Percentiles rank a stretch among this genome's conserved stretches.
These are phyloP conservation scores for Poecilobothrus nobilitatus DNA, from an alignment of 2,888 invertebrate genomes.

Conservation along the genomic window DNA sequence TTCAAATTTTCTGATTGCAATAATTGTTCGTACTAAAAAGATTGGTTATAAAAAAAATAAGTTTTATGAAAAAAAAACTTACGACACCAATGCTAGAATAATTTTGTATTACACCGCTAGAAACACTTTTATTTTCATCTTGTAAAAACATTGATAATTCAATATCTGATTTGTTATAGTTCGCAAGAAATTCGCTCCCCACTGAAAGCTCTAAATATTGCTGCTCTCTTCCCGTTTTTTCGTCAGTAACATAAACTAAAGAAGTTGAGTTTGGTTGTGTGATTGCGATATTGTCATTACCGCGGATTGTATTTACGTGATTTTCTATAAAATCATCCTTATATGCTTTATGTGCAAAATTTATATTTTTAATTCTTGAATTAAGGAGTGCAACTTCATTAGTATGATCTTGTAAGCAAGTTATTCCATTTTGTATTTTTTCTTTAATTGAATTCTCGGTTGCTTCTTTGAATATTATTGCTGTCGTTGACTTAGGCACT, in stretches of 20 bases:
- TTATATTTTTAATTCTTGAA: constrained; percentile 1
- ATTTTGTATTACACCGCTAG: constrained; percentile 31
- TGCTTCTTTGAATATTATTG: constrained; percentile 10
- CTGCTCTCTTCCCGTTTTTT: not conserved
- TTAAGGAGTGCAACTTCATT: constrained; percentile 3
- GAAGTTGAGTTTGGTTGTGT: constrained; percentile 20
- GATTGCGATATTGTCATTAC: constrained; percentile 25
- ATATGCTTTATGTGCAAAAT: constrained; percentile 12
- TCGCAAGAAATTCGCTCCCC: constrained; percentile 30
- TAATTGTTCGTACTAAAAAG: constrained; percentile 50
- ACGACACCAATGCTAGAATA: constrained; percentile 37
- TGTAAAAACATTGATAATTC: constrained; percentile 26
- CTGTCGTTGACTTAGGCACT: too few species aligned
- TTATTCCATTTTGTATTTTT: not conserved
- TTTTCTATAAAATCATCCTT: constrained; percentile 22
- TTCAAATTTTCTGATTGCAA: constrained; percentile 59
- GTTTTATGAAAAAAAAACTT: constrained; percentile 13
- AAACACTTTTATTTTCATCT: constrained; percentile 21
- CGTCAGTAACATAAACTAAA: constrained; percentile 21
- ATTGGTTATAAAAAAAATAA: not conserved
- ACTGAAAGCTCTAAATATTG: constrained; percentile 18
- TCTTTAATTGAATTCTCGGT: not conserved
- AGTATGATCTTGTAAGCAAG: not conserved
- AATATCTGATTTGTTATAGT: constrained; percentile 30
- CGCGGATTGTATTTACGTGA: constrained; percentile 29